Percentiles rank a stretch among this genome's conserved stretches.
Evolutionary conservation across 1,140 invertebrate species (phyloP).

Genomic region (Arion vulgaris): DNA sequence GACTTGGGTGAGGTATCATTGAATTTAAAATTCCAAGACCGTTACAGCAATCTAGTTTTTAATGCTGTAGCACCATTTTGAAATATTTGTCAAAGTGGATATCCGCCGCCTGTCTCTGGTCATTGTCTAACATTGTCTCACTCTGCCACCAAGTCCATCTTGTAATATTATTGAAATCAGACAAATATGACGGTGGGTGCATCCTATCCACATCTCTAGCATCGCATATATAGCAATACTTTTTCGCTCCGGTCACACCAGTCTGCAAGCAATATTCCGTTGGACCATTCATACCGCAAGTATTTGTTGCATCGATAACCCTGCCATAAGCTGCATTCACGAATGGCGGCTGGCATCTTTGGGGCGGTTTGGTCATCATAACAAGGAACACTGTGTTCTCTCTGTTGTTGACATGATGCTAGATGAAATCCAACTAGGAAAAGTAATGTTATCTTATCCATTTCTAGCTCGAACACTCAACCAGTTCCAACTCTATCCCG

Average conservation of each 20-base stretch:
- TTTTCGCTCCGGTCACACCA: constrained; percentile 74
- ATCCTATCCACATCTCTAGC: constrained; percentile 75
- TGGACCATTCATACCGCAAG: constrained; percentile 81
- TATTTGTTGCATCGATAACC: constrained; percentile 93
- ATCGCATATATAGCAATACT: constrained; percentile 77
- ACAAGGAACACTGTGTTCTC: constrained; percentile 64
- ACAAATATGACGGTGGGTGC: constrained; percentile 87
- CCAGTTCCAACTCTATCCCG: constrained; percentile 38
- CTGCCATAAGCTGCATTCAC: constrained; percentile 91
- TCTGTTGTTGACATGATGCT: neutral
- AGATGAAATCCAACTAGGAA: constrained; percentile 33
- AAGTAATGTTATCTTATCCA: constrained; percentile 33
- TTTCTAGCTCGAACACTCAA: neutral
- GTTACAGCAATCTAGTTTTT: too few species aligned
- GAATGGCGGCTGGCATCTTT: constrained; percentile 96
- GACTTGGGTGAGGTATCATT: too few species aligned
- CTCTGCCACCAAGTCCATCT: constrained; percentile 99
- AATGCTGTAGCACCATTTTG: too few species aligned
- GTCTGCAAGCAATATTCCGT: constrained; percentile 89
- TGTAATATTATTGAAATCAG: constrained; percentile 90
- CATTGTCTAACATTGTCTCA: constrained; percentile 93
- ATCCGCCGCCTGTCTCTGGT: too few species aligned
- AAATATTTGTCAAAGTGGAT: too few species aligned
- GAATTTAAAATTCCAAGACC: too few species aligned
- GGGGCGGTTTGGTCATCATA: constrained; percentile 73